Base-by-base conservation (phyloP, 2,113 vertebrate genomes). In the Suncus etruscus region DNA sequence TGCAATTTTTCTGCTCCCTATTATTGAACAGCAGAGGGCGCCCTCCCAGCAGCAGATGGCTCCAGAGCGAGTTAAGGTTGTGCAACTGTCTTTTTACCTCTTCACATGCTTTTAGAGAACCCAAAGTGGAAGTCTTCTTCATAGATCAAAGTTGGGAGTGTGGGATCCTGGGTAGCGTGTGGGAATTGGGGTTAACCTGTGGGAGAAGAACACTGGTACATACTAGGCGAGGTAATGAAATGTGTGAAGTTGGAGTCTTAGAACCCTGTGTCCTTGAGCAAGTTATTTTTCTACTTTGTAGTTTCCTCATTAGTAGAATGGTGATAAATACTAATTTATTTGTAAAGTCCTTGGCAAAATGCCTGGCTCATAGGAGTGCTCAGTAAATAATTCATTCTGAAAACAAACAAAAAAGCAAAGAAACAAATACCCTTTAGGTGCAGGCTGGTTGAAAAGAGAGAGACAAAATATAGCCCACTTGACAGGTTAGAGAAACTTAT, bases 11-110 rank as follows among this genome's bases (percentile, higher is more conserved):
- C 63, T 27, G 63, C 20, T 8, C 22, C 63, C 8, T 11, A 31
- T 22, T 78, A 1, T 66, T 58, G 27, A 83, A 68, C 87, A 74
- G 87, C 77, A 95, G 92, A 95, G 95, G 87, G 84, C 45, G 32
- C 73, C n/a, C 75, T 88, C 4, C 31, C 45, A 92, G 2, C 63
- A 92, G 87, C 70, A 32, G 54, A 54, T 39, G 1, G 0, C 8
- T 45, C 6, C 20, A 5, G 16, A 45, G 32, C 18, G 7, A 31
- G 39, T 25, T 73, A 48, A 3, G 8, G 5, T 65, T 66, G 39
- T 18, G 29, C 29, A 68, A 72, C 18, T 25, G 0, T 39, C 83
- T 20, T 25, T 31, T 20, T 31, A 15, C 11, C 10, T 90, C 32
- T 84, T 47, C n/a, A 22, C 6, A 16, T 4, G 2, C 16, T 18